Base-by-base conservation (phyloP, 35 echinoderm and acorn worm genomes). In the Lytechinus pictus region DNA sequence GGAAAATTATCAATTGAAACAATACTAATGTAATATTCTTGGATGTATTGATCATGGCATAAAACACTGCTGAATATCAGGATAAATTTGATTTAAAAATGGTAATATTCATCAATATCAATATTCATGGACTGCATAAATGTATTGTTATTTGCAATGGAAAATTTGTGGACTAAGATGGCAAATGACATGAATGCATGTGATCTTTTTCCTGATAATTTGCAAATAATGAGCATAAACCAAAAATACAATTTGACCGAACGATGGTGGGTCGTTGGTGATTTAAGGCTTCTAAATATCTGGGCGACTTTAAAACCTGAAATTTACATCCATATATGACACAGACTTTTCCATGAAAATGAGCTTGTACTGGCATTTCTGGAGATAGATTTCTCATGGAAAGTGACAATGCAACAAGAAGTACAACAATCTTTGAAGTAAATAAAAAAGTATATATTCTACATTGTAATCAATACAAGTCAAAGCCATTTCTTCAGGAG, bases 301-400 rank as follows among this genome's bases (percentile, higher is more conserved):
- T 79, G 66, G 66, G 66, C n/a, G n/a, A 79, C 6, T 3, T 79
- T 24, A 24, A 24, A 79, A 79, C 66, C 66, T 27, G 66, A 79
- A 79, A 79, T 79, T 79, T 27, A 79, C 66, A 79, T 79, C 7
- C 66, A 79, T 79, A 79, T 24, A 79, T 79, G 66, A 79, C 66
- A 79, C 4, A 79, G 0, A 79, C 19, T 79, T 79, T 0, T n/a
- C 66, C 16, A 79, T 79, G 66, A 79, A 79, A 79, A 16, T 79
- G 66, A n/a, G 66, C 66, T 79, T 79, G 66, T 79, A 79, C 66
- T 79, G 66, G 21, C 14, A 79, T 79, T 79, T 79, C 66, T 79
- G 66, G 66, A 79, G 66, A 24, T 4, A 79, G 2, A 79, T 79
- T 19, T 79, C 19, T n/a, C n/a, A 79, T 27, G 66, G 16, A 79